These are phyloP conservation scores for Hydroisotoma schaefferi DNA, from an alignment of 2,888 invertebrate species.

Conservation along the genomic window DNA sequence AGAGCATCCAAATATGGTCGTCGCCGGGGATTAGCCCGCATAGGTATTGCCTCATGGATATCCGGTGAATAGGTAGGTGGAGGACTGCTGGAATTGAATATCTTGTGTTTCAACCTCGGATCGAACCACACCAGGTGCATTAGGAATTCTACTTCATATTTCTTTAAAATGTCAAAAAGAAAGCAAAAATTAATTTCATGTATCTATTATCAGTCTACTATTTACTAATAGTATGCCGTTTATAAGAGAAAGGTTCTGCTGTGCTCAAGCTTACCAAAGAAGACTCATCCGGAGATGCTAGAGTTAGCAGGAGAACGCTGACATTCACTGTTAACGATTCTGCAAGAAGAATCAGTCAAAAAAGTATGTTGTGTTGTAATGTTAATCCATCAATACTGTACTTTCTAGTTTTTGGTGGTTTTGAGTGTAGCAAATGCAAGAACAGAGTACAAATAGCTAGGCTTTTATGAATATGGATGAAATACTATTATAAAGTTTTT, in stretches of 20 bases:
- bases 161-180: no score
- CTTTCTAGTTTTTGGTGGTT: no score
- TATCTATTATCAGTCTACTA: no score
- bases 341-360: slow-evolving; percentile 56
- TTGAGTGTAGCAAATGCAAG: no score
- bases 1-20: slow-evolving; percentile 75
- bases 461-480: no score
- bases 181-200: no score
- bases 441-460: no score
- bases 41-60: slow-evolving; percentile 45
- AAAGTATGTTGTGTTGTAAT: not conserved
- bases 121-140: slow-evolving; percentile 93
- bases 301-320: slow-evolving; percentile 85
- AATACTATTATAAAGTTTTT: no score
- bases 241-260: no score
- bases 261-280: slow-evolving; percentile 92
- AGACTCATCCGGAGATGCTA: slow-evolving; percentile 93
- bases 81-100: slow-evolving; percentile 65
- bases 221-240: no score
- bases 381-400: no score
- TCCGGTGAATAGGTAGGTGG: slow-evolving; percentile 37
- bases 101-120: slow-evolving; percentile 80
- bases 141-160: slow-evolving; percentile 93
- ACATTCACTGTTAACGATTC: slow-evolving; percentile 89
- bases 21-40: slow-evolving; percentile 41